Conservation (phyloP, 1,140 invertebrate genomes). For the Drosophila pruinosa region DNA sequence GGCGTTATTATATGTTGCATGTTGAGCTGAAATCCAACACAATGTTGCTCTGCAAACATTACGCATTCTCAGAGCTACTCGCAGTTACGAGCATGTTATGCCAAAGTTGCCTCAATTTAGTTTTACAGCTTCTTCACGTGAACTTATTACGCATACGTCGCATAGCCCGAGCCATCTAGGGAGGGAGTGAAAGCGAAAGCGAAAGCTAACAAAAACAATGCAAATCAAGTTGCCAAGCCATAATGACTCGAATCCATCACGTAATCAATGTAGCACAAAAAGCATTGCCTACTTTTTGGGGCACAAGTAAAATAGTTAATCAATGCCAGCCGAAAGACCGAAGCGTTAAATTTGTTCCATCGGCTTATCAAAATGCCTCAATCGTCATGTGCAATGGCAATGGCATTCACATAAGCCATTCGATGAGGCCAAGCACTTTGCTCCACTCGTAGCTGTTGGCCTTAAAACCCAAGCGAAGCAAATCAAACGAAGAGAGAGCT, state of each 20-base stretch:
- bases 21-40: background rate
- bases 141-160: conserved; percentile 29
- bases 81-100: background rate
- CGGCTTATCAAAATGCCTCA: conserved; percentile 70
- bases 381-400: conserved; percentile 64
- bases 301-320: conserved; percentile 64
- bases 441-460: conserved; percentile 29
- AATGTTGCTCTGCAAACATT: conserved; percentile 16
- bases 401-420: conserved; percentile 68
- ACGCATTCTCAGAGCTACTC: conserved; percentile 32
- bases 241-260: conserved; percentile 73
- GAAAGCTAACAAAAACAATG: conserved; percentile 34
- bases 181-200: background rate
- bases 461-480: conserved; percentile 9
- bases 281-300: conserved; percentile 42
- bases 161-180: no score
- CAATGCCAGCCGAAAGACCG: conserved; percentile 47
- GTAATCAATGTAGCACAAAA: conserved; percentile 59
- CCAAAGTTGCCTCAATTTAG: conserved; percentile 7
- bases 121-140: conserved; percentile 9
- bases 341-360: conserved; percentile 70
- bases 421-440: conserved; percentile 39
- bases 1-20: conserved; percentile 27
- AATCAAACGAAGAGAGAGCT: background rate
- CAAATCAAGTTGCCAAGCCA: conserved; percentile 33